phyloP scores from a whole-genome alignment of 2,113 vertebrate species.

The Lagenorhynchus albirostris region DNA sequence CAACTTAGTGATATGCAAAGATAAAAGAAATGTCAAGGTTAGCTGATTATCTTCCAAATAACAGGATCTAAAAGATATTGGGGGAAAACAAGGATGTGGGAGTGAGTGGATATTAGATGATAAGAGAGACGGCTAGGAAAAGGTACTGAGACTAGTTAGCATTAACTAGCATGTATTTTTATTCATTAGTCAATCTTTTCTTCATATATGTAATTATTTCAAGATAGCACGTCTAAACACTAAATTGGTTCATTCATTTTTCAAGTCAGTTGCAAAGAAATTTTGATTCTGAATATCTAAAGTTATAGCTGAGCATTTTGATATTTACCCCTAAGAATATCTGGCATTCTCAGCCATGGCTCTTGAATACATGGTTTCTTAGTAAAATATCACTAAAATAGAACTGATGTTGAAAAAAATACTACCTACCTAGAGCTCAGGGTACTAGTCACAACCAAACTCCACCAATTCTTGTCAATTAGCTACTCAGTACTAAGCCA shows the following conservation, averaged over 20 bases:
- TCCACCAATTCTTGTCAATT: slow-evolving; percentile 54
- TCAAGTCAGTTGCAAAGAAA: slow-evolving; percentile 37
- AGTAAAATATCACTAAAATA: slow-evolving; percentile 66
- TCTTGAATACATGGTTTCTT: slow-evolving; percentile 43
- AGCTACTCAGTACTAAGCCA: slow-evolving; percentile 60
- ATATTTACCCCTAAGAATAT: slow-evolving; percentile 60
- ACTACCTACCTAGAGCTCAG: slow-evolving; percentile 64
- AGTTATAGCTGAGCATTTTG: slow-evolving; percentile 58
- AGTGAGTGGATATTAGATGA: neutral
- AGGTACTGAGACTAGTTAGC: neutral
- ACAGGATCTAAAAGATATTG: neutral
- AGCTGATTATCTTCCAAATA: slow-evolving; percentile 28
- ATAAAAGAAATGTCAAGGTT: slow-evolving; percentile 30
- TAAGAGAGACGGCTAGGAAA: neutral
- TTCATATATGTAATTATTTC: slow-evolving; percentile 24
- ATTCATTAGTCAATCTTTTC: slow-evolving; percentile 11
- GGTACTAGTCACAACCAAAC: slow-evolving; percentile 60
- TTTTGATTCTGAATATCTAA: slow-evolving; percentile 60
- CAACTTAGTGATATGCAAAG: slow-evolving; percentile 27
- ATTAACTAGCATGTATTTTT: neutral
- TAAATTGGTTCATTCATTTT: slow-evolving; percentile 19
- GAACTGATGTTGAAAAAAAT: slow-evolving; percentile 59
- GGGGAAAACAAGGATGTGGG: neutral
- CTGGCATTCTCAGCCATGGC: slow-evolving; percentile 42
- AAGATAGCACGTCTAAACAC: slow-evolving; percentile 31